Conservation (phyloP, 2,888 invertebrate species). For the Silvanus unidentatus region DNA sequence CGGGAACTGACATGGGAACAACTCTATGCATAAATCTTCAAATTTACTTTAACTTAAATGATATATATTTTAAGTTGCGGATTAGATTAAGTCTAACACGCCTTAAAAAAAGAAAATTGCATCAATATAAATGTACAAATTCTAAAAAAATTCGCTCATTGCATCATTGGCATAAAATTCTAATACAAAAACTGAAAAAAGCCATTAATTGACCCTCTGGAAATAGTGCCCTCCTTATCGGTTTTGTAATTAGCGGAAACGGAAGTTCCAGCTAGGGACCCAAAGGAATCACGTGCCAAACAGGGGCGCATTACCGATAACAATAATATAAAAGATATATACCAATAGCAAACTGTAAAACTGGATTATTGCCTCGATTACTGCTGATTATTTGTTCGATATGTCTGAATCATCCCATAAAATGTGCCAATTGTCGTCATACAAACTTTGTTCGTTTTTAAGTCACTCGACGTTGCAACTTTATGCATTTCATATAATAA, state of each 20-base stretch:
- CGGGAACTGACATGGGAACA: slow-evolving; percentile 14
- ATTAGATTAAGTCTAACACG: too few species aligned
- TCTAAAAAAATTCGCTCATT: too few species aligned
- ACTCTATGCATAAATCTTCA: slow-evolving; percentile 11
- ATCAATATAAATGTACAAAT: too few species aligned
- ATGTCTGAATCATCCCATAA: too few species aligned
- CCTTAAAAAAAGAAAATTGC: too few species aligned
- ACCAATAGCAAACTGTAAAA: not conserved
- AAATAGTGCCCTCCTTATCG: slow-evolving; percentile 12
- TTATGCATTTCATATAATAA: too few species aligned
- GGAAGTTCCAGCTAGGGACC: slow-evolving; percentile 16
- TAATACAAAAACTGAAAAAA: too few species aligned
- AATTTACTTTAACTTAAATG: slow-evolving; percentile 8
- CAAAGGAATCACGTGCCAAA: slow-evolving; percentile 15
- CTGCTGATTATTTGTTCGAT: not conserved
- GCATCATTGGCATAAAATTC: too few species aligned
- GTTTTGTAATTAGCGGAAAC: slow-evolving; percentile 12
- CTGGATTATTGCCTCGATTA: not conserved
- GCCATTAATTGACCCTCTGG: slow-evolving; percentile 2
- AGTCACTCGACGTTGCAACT: too few species aligned
- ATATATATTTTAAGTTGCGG: slow-evolving; percentile 4
- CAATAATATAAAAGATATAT: slow-evolving; percentile 2
- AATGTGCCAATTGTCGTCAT: too few species aligned
- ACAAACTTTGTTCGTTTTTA: too few species aligned
- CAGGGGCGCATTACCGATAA: slow-evolving; percentile 12